Evolutionary conservation across 2,113 vertebrate genomes (phyloP), one percentile per base, ranked within the genome.

Genomic region (Labeo rohita): DNA sequence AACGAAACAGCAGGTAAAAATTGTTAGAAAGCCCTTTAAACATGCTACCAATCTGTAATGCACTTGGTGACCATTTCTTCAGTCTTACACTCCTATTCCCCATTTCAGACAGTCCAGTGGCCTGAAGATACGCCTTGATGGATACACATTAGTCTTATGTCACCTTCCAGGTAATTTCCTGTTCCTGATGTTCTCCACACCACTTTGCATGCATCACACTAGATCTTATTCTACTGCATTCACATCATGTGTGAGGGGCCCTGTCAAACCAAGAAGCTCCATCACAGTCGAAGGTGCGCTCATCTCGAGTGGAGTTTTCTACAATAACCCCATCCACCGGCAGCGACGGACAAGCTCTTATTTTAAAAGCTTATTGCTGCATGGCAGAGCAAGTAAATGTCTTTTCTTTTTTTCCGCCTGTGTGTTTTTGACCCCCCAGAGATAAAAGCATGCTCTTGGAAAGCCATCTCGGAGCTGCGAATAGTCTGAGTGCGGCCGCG

Each of bases 391-490:
- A 85, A 92, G 92, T 88, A 89, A 89, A 90, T 92, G 89, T 92
- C 92, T 91, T 91, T 88, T 88, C 89, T 86, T 87, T 90, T 72
- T 81, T 83, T 79, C 70, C 21, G 61, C 85, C 86, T 88, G 89
- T 93, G 93, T 94, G 81, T 91, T 93, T 94, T 94, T 93, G 92
- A 93, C 90, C 86, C 85, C 83, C 61, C 89, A 86, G 85, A 94
- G 93, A 95, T 94, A 94, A 95, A 95, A 94, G 93, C 92, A 83
- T 91, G 92, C 94, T 94, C 92, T 92, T 91, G 91, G 91, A 94
- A 93, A 95, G 89, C 93, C 93, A 94, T 95, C 94, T 93, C 59
- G 90, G 91, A 91, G 89, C 88, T 84, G 91, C 34, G 93, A 92
- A 93, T 93, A 84, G 92, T 82, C 88, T 89, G 93, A 92, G 91